Evolutionary conservation across 2,113 vertebrate genomes (phyloP).

Genomic region (Pangasianodon gigas): DNA sequence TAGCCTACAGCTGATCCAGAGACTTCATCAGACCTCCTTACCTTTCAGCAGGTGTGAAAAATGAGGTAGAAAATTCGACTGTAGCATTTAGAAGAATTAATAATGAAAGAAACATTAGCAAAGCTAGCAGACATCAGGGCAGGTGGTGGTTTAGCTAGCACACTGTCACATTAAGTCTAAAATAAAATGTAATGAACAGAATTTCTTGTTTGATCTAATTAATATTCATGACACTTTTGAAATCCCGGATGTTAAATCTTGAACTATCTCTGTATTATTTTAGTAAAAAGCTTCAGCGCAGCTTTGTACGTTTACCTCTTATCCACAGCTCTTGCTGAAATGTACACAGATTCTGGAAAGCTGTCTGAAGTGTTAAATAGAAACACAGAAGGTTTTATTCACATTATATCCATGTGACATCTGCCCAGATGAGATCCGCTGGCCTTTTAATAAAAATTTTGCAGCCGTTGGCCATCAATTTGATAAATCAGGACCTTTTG

Average conservation of each 20-base stretch:
- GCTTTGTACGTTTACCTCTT: background rate
- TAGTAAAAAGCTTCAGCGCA: background rate
- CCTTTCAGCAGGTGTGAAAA: background rate
- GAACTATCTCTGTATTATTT: background rate
- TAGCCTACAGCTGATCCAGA: background rate
- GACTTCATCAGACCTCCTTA: background rate
- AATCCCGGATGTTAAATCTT: background rate
- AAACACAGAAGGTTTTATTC: background rate
- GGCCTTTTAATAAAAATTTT: background rate
- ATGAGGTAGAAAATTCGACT: background rate
- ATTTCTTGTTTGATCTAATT: background rate
- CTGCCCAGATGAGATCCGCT: background rate
- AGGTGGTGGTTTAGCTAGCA: background rate
- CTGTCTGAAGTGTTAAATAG: background rate
- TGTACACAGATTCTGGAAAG: background rate
- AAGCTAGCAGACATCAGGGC: background rate
- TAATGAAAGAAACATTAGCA: background rate
- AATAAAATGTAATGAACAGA: background rate
- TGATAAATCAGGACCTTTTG: background rate
- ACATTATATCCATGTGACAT: background rate
- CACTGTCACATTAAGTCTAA: background rate
- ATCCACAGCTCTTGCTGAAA: background rate
- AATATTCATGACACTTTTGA: background rate
- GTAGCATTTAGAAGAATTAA: background rate
- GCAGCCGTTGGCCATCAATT: background rate